These are phyloP conservation scores for Lymantria dispar DNA, from an alignment of 2,888 invertebrate species.

Conservation along the genomic window DNA sequence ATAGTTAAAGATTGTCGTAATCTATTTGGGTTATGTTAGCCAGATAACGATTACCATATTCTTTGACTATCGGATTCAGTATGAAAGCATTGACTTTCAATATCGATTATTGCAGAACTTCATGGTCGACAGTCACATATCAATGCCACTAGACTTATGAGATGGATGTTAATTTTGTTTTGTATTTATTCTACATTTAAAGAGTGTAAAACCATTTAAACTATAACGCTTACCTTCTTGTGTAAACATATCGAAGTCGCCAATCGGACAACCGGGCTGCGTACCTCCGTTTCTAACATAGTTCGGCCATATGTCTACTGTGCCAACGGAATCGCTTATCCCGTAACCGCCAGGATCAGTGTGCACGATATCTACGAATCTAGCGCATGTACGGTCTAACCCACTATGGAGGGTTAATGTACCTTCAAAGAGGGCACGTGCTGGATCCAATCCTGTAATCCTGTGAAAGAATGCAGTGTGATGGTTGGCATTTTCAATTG, in stretches of 20 bases:
- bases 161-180: too few species aligned
- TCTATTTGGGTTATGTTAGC: too few species aligned
- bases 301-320: slow-evolving; percentile 84
- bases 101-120: too few species aligned
- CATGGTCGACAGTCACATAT: too few species aligned
- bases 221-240: slow-evolving; percentile 45
- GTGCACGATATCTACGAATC: slow-evolving; percentile 85
- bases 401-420: slow-evolving; percentile 46
- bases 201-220: too few species aligned
- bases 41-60: too few species aligned
- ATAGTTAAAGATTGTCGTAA: too few species aligned
- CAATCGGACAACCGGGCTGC: slow-evolving; percentile 81
- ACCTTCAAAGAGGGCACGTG: slow-evolving; percentile 81
- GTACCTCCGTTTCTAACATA: slow-evolving; percentile 53
- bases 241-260: slow-evolving; percentile 55
- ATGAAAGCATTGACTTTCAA: too few species aligned
- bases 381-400: slow-evolving; percentile 76
- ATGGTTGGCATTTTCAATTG: too few species aligned
- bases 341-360: slow-evolving; percentile 84
- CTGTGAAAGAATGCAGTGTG: slow-evolving; percentile 41
- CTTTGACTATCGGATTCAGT: too few species aligned
- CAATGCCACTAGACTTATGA: too few species aligned
- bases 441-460: slow-evolving; percentile 83
- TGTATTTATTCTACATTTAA: too few species aligned
- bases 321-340: slow-evolving; percentile 70